phyloP scores from a whole-genome alignment of 2,797 vertebrate genomes.

The Psittacula derbiana region DNA sequence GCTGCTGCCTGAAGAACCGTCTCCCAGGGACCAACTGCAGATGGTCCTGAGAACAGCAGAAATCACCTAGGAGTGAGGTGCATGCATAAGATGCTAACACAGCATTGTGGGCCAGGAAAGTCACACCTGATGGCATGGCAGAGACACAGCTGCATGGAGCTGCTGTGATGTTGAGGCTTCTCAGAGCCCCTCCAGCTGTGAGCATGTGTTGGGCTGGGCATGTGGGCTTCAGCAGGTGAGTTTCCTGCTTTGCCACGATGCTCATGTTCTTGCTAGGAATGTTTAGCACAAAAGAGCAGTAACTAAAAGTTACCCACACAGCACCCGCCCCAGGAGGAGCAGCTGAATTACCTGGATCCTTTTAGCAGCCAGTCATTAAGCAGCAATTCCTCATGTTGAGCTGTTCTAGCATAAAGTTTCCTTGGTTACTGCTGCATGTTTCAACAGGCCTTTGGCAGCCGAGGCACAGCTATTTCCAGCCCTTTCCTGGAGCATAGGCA shows the following conservation, averaged over 20 bases:
- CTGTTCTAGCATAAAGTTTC: slow-evolving; percentile 38
- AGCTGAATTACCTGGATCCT: background rate
- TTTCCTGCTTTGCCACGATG: background rate
- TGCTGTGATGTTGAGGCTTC: background rate
- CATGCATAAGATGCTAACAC: rapidly evolving
- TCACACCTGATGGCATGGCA: background rate
- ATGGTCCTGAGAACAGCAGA: background rate
- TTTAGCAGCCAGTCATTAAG: slow-evolving; percentile 11
- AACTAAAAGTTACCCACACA: background rate
- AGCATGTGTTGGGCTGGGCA: rapidly evolving
- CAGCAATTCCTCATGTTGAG: slow-evolving; percentile 29
- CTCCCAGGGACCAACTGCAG: rapidly evolving
- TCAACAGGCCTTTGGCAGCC: background rate
- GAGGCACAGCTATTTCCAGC: rapidly evolving
- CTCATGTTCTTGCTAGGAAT: background rate
- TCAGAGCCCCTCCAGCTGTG: background rate
- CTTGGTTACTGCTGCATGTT: slow-evolving; percentile 51
- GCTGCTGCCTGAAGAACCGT: rapidly evolving
- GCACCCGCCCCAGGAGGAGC: background rate
- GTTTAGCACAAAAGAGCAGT: background rate
- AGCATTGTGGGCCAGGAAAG: background rate
- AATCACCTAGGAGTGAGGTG: background rate
- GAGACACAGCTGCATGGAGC: background rate
- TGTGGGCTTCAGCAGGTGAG: background rate
- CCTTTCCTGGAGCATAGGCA: background rate